A percentile compares a stretch with the other conserved stretches of the same genome.
These are phyloP conservation scores for Tinamus guttatus DNA, from an alignment of 2,113 vertebrate genomes.

Conservation along the genomic window DNA sequence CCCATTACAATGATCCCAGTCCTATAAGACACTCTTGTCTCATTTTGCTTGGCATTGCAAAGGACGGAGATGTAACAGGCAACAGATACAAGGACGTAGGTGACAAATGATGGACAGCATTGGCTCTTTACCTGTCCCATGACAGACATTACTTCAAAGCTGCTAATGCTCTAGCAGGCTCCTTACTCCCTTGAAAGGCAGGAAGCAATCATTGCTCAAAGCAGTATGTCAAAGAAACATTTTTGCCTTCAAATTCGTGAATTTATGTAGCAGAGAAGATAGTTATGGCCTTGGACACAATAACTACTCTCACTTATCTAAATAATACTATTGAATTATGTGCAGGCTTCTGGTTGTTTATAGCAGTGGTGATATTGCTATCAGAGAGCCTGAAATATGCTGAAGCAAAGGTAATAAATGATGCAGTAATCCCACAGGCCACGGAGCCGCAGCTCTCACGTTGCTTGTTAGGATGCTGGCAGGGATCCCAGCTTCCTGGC, in stretches of 20 bases:
- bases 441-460: neutral
- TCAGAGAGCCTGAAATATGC: neutral
- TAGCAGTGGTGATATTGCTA: neutral
- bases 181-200: neutral
- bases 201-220: neutral
- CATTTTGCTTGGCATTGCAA: neutral
- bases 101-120: neutral
- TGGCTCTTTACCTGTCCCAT: neutral
- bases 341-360: neutral
- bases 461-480: neutral
- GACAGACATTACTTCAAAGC: neutral
- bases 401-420: neutral
- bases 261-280: conserved; percentile 10
- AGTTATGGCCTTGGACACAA: neutral
- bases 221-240: neutral
- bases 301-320: neutral
- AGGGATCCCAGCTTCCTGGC: neutral
- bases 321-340: neutral
- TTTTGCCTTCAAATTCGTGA: conserved; percentile 17
- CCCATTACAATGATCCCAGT: neutral
- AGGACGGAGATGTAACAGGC: neutral
- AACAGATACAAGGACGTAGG: neutral
- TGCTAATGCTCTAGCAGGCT: rapidly evolving
- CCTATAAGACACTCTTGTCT: neutral
- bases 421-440: neutral